Base-by-base conservation (phyloP, 2,888 invertebrate species). In the Xanthia icteritia region DNA sequence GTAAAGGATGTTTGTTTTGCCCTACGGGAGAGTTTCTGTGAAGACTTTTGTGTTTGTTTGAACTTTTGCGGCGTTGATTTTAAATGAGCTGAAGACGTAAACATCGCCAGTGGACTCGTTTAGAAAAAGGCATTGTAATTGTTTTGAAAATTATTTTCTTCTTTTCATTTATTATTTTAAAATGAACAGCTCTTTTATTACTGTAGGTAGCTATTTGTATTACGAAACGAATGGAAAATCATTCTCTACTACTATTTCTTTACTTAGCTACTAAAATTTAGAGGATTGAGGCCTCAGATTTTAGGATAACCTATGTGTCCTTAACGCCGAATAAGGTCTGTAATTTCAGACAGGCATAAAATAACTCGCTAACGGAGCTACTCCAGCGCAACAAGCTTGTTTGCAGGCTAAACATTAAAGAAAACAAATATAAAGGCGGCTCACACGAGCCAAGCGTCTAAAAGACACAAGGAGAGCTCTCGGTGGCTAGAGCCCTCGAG, bases 1-100 rank as follows among this genome's bases (percentile, higher is more conserved):
- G 92, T 90, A 94, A 92, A 94, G 94, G 93, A 92, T 94, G 95
- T 95, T 95, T 96, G 95, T 94, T 94, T 94, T 93, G 92, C 92
- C 92, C 79, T 81, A 85, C 87, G 88, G 90, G 92, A 90, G 91
- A 92, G 91, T 92, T 92, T 91, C 90, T 89, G 88, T 88, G 88
- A 90, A 92, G 89, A 92, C 92, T 93, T 92, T 93, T 92, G 90
- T 90, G 89, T 90, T 89, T 90, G 90, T 91, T 90, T 88, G 90
- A 92, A 92, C 92, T 92, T 91, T 91, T 90, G 90, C 90, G 88
- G 88, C 83, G 84, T 88, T 87, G 82, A 79, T 86, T 91, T 88
- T 86, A 81, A 89, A 86, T 86, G 82, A 85, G 82, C 76, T 81
- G 74, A 88, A 90, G 90, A 86, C 77, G 84, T 80, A 72, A 86